These are phyloP conservation scores for Porites cylindrica DNA, from an alignment of 92 coral and sea anemone species.

Conservation along the genomic window DNA sequence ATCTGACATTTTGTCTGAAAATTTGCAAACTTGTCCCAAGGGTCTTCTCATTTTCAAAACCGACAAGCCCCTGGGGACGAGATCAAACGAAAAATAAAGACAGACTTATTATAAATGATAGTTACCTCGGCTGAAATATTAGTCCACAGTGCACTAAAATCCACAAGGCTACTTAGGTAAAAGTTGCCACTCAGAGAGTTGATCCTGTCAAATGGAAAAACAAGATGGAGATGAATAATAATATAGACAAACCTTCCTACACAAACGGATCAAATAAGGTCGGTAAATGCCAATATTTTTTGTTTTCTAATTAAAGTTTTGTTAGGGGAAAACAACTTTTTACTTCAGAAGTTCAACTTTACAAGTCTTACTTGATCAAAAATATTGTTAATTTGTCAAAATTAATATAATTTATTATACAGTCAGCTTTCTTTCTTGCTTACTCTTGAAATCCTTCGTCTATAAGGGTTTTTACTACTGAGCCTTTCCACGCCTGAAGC, in stretches of 20 bases:
- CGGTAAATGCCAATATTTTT: no score
- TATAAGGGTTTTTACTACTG: conserved; percentile 59
- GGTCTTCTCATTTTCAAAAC: no score
- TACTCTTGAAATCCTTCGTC: conserved; percentile 68
- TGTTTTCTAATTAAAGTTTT: no score
- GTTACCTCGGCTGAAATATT: conserved; percentile 76
- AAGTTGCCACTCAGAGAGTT: conserved; percentile 65
- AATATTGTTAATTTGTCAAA: no score
- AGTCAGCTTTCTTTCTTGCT: conserved; percentile 15
- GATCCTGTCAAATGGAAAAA: conserved; percentile 45
- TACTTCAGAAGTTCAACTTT: no score
- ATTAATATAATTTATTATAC: no score
- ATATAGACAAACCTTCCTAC: no score
- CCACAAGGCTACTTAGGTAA: conserved; percentile 46
- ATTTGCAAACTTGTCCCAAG: no score
- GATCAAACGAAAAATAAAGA: background rate
- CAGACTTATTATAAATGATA: background rate
- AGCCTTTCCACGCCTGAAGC: conserved; percentile 79
- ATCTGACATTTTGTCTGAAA: no score
- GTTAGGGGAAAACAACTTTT: no score
- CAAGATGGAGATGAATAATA: background rate
- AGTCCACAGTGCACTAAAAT: conserved; percentile 65
- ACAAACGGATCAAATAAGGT: conserved; percentile 11
- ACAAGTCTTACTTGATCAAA: no score
- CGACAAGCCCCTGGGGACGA: background rate